Conservation (phyloP, 2,797 vertebrate genomes). For the Pangasius djambal region DNA sequence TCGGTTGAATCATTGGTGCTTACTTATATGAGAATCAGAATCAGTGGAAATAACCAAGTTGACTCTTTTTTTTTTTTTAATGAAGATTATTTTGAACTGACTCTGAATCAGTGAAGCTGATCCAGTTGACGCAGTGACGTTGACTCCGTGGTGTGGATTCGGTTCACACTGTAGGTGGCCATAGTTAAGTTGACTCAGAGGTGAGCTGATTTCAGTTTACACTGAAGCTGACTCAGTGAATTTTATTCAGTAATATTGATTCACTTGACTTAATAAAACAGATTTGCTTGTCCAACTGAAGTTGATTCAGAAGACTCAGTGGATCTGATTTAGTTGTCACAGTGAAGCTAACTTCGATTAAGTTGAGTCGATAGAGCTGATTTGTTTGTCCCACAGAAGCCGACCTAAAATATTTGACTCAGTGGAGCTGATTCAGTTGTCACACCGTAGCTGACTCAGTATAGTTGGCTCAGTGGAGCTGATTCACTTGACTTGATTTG, state of each 20-base stretch:
- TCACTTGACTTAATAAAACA: not conserved
- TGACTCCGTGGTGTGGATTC: not conserved
- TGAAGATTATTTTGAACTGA: constrained; percentile 2
- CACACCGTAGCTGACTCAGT: not conserved
- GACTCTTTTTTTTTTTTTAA: not conserved
- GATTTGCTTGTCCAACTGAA: not conserved
- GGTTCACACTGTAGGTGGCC: not conserved
- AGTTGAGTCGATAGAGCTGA: no score
- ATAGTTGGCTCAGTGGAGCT: not conserved
- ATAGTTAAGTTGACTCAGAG: not conserved
- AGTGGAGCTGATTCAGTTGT: not conserved
- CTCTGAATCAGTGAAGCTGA: not conserved
- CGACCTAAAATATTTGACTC: not conserved
- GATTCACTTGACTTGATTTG: not conserved
- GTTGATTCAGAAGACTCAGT: not conserved
- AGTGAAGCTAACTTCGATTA: not conserved
- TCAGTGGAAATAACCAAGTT: not conserved
- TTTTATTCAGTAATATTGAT: not conserved
- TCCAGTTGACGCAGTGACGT: not conserved
- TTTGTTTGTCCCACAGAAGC: not conserved
- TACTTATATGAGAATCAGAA: not conserved
- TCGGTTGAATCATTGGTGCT: not conserved
- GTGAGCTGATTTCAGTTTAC: not conserved
- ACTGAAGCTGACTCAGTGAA: not conserved
- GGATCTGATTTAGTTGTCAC: not conserved